Evolutionary conservation across 2,888 invertebrate species (phyloP), one percentile per base, ranked within the genome.

Genomic region (Parthenolecanium corni): DNA sequence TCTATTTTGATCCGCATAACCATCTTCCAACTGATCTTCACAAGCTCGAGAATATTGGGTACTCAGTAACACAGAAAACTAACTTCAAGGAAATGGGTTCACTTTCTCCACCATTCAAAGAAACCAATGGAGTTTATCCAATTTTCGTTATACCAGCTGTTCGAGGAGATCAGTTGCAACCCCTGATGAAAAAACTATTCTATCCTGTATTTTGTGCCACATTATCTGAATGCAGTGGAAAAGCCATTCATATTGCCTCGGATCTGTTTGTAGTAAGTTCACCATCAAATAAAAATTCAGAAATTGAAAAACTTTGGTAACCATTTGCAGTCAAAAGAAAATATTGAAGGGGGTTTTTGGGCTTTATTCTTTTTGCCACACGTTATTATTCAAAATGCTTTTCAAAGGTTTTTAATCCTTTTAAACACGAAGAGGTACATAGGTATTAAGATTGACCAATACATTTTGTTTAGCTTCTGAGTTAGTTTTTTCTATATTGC

Each of bases 131-230:
- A 64, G 65, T 54, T 6, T 62, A 44, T 18, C 75, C 76, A 0
- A 66, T 76, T 1, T 75, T 76, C 65, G 67, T 76, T 2, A 70
- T 76, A 46, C 74, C 76, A 6, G 75, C 76, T 9, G 66, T 76
- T 23, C 71, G 70, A n/a, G 71, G 71, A 2, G 64, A 68, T n/a
- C 3, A 67, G 67, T 62, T 67, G 72, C 3, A 68, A 69, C 58
- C 70, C 71, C 23, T 71, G 25, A 47, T 73, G 1, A 67, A 67
- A 25, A 68, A 71, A 25, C 57, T 76, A 3, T 66, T 76, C 14
- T 71, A 73, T 64, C 76, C 76, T 0, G 72, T 72, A 1, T 75
- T 73, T 67, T 72, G 72, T 53, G 73, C 73, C 1, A 70, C 72
- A 9, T 68, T 73, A 24, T 72, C 74, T 0, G 14, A 31, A 1